phyloP scores from a whole-genome alignment of 92 coral and sea anemone genomes.

The Umimayanthus kanabou region DNA sequence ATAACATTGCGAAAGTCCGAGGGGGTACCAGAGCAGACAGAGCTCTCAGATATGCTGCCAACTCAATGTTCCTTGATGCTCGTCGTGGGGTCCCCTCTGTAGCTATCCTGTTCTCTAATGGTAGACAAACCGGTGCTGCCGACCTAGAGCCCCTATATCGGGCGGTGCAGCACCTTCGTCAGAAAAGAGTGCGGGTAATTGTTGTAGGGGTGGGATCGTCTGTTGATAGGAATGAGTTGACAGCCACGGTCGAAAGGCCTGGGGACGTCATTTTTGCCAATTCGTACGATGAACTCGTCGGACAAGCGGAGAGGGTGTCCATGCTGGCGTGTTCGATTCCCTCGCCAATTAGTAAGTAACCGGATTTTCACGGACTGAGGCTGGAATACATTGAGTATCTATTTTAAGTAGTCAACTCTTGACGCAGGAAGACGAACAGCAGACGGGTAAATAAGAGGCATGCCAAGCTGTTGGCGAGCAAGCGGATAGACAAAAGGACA shows the following conservation, averaged over 20 bases:
- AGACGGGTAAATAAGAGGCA: no score
- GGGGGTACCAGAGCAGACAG: conserved; percentile 75
- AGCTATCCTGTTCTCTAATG: conserved; percentile 86
- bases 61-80: conserved; percentile 57
- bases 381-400: no score
- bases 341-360: conserved; percentile 34
- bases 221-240: conserved; percentile 57
- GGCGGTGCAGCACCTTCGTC: conserved; percentile 76
- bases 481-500: no score
- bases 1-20: conserved; percentile 62
- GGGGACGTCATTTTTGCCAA: conserved; percentile 69
- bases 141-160: conserved; percentile 64
- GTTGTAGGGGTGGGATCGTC: conserved; percentile 81
- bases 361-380: not conserved
- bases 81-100: conserved; percentile 73
- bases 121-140: conserved; percentile 66
- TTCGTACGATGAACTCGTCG: conserved; percentile 65
- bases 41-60: conserved; percentile 81
- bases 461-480: no score
- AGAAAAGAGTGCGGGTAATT: conserved; percentile 77
- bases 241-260: conserved; percentile 53
- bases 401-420: no score
- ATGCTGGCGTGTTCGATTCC: conserved; percentile 70
- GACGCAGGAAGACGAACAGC: no score
- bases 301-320: conserved; percentile 63